Percentiles rank a stretch among this genome's conserved stretches.
These are phyloP conservation scores for Neodiprion lecontei DNA, from an alignment of 1,140 invertebrate species.

Conservation along the genomic window DNA sequence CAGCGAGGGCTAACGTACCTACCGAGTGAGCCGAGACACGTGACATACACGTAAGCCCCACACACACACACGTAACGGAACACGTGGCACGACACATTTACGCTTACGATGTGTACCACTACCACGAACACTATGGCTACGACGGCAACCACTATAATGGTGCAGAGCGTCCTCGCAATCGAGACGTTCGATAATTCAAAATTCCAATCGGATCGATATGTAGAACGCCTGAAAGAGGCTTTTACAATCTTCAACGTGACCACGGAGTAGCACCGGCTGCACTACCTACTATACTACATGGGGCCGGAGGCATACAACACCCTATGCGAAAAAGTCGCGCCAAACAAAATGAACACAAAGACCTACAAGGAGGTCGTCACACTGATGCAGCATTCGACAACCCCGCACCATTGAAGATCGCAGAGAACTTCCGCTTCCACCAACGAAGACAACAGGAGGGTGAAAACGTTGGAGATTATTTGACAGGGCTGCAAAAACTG, in stretches of 20 bases:
- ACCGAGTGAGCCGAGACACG: not conserved
- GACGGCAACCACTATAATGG: not conserved
- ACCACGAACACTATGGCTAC: not conserved
- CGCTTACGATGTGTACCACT: not conserved
- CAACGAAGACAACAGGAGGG: slow-evolving; percentile 4
- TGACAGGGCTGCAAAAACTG: slow-evolving; percentile 5
- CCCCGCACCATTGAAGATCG: no score
- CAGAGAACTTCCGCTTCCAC: slow-evolving; percentile 1
- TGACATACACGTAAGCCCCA: not conserved
- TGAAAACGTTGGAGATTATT: slow-evolving; percentile 4
- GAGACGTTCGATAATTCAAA: slow-evolving; percentile 19
- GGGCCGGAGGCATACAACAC: slow-evolving; percentile 12
- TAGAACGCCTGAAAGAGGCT: slow-evolving; percentile 16
- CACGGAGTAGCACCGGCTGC: not conserved
- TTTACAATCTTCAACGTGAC: slow-evolving; percentile 14
- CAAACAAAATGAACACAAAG: not conserved
- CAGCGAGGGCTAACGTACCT: not conserved
- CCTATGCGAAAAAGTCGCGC: slow-evolving; percentile 13
- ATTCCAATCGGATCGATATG: slow-evolving; percentile 9
- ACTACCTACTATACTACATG: slow-evolving; percentile 16
- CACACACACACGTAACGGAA: not conserved
- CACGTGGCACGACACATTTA: not conserved
- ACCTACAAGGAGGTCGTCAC: not conserved
- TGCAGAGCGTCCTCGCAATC: slow-evolving; percentile 14
- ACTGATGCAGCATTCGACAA: not conserved